Evolutionary conservation across 2,113 vertebrate genomes (phyloP).

Genomic region (Percopsis transmontana): DNA sequence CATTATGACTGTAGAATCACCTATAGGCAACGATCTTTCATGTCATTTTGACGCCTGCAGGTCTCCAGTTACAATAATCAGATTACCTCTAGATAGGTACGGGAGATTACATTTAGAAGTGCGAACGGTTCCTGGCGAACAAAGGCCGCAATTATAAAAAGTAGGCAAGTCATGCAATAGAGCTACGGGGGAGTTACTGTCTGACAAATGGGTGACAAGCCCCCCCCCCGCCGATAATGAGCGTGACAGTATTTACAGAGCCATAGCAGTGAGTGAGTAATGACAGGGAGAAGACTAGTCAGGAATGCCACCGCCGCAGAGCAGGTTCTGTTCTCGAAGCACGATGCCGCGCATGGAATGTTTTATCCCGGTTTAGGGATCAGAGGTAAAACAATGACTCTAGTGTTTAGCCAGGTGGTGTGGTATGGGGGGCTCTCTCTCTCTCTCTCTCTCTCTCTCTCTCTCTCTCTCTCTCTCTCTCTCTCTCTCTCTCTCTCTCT

Average conservation of each 20-base stretch:
- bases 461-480: constrained; percentile 9
- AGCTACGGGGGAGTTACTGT: not conserved
- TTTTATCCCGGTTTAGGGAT: constrained; percentile 15
- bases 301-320: not conserved
- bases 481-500: not conserved
- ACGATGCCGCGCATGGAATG: constrained; percentile 57
- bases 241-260: not conserved
- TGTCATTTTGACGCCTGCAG: too few species aligned
- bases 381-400: constrained; percentile 42
- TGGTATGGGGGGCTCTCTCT: not conserved
- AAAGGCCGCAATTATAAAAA: constrained; percentile 16
- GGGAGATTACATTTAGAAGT: not conserved
- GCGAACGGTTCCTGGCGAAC: not conserved
- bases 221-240: not conserved
- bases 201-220: not conserved
- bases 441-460: constrained; percentile 26
- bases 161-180: not conserved
- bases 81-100: constrained; percentile 9
- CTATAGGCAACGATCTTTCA: too few species aligned
- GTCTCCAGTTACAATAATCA: not conserved
- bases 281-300: not conserved
- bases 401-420: constrained; percentile 18
- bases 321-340: constrained; percentile 28
- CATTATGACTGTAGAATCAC: too few species aligned
- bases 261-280: not conserved